Conservation (phyloP, 2,888 invertebrate genomes). For the Himalopsyche tibetana region DNA sequence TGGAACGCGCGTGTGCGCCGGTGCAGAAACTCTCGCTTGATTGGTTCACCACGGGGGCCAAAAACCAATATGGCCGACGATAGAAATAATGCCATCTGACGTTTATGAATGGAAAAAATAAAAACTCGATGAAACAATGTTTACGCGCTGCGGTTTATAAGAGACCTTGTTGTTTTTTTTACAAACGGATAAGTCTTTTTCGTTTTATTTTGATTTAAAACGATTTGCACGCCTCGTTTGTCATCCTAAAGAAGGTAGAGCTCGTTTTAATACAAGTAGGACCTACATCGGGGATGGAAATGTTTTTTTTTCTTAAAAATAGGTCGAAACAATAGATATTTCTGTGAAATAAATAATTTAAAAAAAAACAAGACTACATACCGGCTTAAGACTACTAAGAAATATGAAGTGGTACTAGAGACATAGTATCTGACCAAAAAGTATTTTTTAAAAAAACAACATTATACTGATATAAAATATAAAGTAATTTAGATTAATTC, state of each 20-base stretch:
- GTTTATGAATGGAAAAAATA: conserved; percentile 43
- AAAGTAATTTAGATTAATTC: too few species aligned
- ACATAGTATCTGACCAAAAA: too few species aligned
- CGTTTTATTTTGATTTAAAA: conserved; percentile 28
- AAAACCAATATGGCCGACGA: conserved; percentile 34
- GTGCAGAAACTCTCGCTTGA: conserved; percentile 40
- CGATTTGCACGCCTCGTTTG: conserved; percentile 43
- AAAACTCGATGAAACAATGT: conserved; percentile 35
- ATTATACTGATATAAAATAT: too few species aligned
- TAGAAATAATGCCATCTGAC: conserved; percentile 43
- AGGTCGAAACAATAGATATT: too few species aligned
- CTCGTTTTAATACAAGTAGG: neutral
- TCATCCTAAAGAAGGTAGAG: neutral
- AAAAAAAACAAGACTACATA: too few species aligned
- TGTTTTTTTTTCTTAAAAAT: too few species aligned
- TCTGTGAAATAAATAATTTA: too few species aligned
- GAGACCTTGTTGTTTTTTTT: conserved; percentile 18
- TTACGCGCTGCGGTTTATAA: conserved; percentile 37
- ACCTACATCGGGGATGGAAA: too few species aligned
- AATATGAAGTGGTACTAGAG: too few species aligned
- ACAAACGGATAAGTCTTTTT: conserved; percentile 9
- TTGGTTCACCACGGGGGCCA: conserved; percentile 40
- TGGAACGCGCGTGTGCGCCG: conserved; percentile 40
- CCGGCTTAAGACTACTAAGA: too few species aligned
- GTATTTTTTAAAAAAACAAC: too few species aligned